phyloP scores from a whole-genome alignment of 53 echinoderm and acorn worm species.

The Arbacia lixula region DNA sequence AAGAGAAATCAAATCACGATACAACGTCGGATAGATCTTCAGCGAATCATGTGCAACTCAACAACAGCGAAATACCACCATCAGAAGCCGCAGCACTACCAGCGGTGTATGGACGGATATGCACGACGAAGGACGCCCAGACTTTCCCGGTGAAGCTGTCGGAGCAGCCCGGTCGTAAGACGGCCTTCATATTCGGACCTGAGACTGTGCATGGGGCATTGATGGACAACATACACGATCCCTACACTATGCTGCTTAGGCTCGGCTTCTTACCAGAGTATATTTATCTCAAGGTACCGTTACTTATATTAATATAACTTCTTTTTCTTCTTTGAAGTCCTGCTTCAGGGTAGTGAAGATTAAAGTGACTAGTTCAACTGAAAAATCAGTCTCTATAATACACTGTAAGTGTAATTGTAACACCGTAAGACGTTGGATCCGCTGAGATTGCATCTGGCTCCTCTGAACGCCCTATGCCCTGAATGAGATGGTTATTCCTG shows the following conservation, averaged over 20 bases:
- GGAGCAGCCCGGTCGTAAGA: slow-evolving; percentile 71
- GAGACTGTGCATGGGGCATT: slow-evolving; percentile 69
- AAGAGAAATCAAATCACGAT: too few relatives aligned
- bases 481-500: too few relatives aligned
- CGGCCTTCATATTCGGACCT: slow-evolving; percentile 90
- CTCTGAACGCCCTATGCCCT: too few relatives aligned
- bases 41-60: not conserved
- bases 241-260: slow-evolving; percentile 78
- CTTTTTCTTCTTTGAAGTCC: too few relatives aligned
- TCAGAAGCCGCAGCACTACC: not conserved
- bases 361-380: too few relatives aligned
- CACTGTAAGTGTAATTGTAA: not conserved
- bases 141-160: slow-evolving; percentile 63
- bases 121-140: slow-evolving; percentile 68
- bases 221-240: slow-evolving; percentile 53
- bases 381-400: not conserved
- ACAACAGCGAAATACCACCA: not conserved
- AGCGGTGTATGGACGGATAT: slow-evolving; percentile 89
- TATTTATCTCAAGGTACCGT: slow-evolving; percentile 79
- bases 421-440: too few relatives aligned
- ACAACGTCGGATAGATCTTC: not conserved
- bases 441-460: too few relatives aligned
- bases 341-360: too few relatives aligned
- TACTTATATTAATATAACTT: not conserved
- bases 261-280: slow-evolving; percentile 92